phyloP scores from a whole-genome alignment of 2,113 vertebrate species.

The Buteo buteo region DNA sequence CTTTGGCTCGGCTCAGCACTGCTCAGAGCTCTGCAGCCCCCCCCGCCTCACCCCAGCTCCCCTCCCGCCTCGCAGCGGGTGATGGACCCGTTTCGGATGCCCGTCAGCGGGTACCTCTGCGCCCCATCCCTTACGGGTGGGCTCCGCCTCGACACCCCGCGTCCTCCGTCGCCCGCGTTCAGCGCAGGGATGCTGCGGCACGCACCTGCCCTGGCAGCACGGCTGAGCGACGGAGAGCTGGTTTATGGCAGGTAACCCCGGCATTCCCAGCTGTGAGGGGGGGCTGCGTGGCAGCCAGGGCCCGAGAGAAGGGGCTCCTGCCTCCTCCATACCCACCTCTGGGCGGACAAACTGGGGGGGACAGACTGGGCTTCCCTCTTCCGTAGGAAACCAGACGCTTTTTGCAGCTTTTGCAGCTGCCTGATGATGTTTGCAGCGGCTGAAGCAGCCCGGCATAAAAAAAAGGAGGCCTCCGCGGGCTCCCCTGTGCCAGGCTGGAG shows the following conservation, averaged over 20 bases:
- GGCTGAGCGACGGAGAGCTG: rapidly evolving
- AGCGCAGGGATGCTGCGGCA: rapidly evolving
- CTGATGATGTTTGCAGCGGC: rapidly evolving
- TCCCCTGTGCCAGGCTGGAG: rapidly evolving
- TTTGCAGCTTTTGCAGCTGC: neutral
- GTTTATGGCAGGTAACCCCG: rapidly evolving
- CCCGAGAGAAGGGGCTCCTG: neutral
- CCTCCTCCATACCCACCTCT: neutral
- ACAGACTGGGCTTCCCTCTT: neutral
- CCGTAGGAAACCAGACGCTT: rapidly evolving
- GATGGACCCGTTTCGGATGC: rapidly evolving
- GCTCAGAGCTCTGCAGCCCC: neutral
- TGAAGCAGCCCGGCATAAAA: neutral
- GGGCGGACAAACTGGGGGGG: neutral
- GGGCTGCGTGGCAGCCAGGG: neutral
- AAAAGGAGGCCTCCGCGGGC: neutral
- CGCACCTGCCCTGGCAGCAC: neutral
- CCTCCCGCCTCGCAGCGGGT: rapidly evolving
- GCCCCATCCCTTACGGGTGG: rapidly evolving
- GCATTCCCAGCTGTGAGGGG: rapidly evolving
- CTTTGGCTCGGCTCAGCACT: neutral
- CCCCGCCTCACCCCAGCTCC: neutral
- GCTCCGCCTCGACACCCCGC: neutral
- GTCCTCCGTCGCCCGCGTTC: neutral
- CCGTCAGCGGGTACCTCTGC: rapidly evolving